Evolutionary conservation across 1,140 invertebrate genomes (phyloP), one percentile per base, ranked within the genome.

Genomic region (Anoplolepis gracilipes): DNA sequence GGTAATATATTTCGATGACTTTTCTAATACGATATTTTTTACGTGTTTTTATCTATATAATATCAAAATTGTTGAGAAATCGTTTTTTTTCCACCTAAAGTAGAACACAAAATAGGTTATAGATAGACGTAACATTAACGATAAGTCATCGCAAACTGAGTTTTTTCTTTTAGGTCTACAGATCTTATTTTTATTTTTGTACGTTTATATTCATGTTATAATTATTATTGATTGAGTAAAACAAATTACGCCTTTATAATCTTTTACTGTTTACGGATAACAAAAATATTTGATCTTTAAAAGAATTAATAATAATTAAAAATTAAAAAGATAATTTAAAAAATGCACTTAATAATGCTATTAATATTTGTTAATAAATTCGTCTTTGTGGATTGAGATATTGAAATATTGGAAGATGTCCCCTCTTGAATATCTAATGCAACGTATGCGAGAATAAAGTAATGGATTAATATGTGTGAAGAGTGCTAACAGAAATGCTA

Each of bases 401-500:
- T 49, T 78, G 64, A 78, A 49, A 79, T 55, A 16, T 78, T 7
- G 30, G 42, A 53, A 30, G 22, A 67, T 64, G 8, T 67, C 19
- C 61, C 28, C 36, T 22, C 42, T 39, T n/a, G 25, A 49, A 19
- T 77, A 64, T 1, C 46, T 49, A 19, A 49, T 49, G 25, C 55
- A 59, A 5, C 22, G 22, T 22, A 57, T 75, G 57, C 39, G 28
- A 0, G 7, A 16, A 42, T 64, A 39, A 64, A 42, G 36, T 62
- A 73, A 57, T 59, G 33, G 72, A 42, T 28, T 62, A 36, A 62
- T 25, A 30, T 19, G 11, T 42, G n/a, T 19, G 36, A 62, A 42
- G 25, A 62, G 36, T 42, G 55, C 25, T 64, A 77, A 77, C 39
- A 77, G 28, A 77, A 77, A 64, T 64, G 39, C 75, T 77, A 79